phyloP scores from a whole-genome alignment of 2,113 vertebrate species.

The Amphiprion ocellaris region DNA sequence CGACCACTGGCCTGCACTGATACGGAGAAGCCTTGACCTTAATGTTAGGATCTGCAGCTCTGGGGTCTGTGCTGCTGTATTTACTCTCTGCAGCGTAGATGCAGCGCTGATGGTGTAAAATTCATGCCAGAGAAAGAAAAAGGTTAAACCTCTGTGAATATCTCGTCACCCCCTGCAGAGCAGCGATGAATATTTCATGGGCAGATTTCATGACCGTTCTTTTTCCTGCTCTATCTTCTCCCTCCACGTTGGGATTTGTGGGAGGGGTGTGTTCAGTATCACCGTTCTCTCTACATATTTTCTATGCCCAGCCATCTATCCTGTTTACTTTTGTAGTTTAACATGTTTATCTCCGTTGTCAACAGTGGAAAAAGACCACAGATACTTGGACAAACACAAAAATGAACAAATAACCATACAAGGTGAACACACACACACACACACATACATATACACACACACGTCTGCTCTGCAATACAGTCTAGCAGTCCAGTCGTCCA shows the following conservation, averaged over 20 bases:
- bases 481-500: constrained; percentile 16
- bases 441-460: constrained; percentile 17
- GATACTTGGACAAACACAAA: constrained; percentile 57
- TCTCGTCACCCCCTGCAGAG: constrained; percentile 42
- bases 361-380: constrained; percentile 73
- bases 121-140: constrained; percentile 38
- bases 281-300: constrained; percentile 29
- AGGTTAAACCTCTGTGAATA: constrained; percentile 50
- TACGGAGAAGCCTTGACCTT: constrained; percentile 44
- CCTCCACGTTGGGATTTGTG: constrained; percentile 36
- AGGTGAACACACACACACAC: constrained; percentile 10
- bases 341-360: constrained; percentile 70
- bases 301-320: constrained; percentile 17
- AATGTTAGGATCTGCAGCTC: constrained; percentile 39
- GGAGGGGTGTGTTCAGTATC: constrained; percentile 35
- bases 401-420: constrained; percentile 69
- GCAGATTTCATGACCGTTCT: constrained; percentile 25
- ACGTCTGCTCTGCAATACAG: constrained; percentile 22
- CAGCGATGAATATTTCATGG: constrained; percentile 54
- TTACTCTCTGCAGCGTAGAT: constrained; percentile 15
- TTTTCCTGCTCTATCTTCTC: constrained; percentile 23
- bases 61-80: constrained; percentile 21
- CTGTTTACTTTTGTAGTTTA: constrained; percentile 64
- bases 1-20: constrained; percentile 38
- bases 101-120: constrained; percentile 38